Percentiles rank a stretch among this genome's conserved stretches.
Conservation (phyloP, 2,797 vertebrate species). For the Micromesistius poutassou region DNA sequence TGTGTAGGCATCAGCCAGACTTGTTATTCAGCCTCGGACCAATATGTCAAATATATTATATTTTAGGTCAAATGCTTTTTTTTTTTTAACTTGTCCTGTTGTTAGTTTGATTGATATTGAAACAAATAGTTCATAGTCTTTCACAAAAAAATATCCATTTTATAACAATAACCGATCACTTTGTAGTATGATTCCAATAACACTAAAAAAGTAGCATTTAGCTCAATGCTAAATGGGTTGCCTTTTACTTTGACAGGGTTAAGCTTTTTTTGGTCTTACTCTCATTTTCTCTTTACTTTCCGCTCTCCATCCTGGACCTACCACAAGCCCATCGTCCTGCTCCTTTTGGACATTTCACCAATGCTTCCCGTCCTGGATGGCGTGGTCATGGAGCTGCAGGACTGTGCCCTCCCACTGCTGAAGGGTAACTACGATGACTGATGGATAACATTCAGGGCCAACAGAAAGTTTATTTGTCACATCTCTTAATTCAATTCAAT, state of each 20-base stretch:
- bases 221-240: neutral
- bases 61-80: too few relatives aligned
- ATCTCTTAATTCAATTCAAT: neutral
- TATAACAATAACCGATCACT: too few relatives aligned
- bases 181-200: too few relatives aligned
- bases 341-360: constrained; percentile 92
- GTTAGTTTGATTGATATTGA: too few relatives aligned
- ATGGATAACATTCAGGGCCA: neutral
- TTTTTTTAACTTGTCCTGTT: too few relatives aligned
- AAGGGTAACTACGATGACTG: constrained; percentile 72
- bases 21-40: too few relatives aligned
- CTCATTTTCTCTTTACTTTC: neutral
- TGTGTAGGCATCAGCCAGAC: too few relatives aligned
- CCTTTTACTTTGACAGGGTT: neutral
- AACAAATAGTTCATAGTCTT: too few relatives aligned
- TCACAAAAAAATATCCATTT: too few relatives aligned
- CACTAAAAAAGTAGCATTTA: too few relatives aligned
- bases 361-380: constrained; percentile 93
- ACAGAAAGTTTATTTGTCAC: neutral
- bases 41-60: too few relatives aligned
- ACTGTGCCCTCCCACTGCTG: constrained; percentile 90
- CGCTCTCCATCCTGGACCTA: neutral
- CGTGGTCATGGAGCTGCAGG: constrained; percentile 96
- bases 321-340: constrained; percentile 82
- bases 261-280: neutral